Evolutionary conservation across 1,140 invertebrate species (phyloP).

Genomic region (Acromyrmex heyeri): DNA sequence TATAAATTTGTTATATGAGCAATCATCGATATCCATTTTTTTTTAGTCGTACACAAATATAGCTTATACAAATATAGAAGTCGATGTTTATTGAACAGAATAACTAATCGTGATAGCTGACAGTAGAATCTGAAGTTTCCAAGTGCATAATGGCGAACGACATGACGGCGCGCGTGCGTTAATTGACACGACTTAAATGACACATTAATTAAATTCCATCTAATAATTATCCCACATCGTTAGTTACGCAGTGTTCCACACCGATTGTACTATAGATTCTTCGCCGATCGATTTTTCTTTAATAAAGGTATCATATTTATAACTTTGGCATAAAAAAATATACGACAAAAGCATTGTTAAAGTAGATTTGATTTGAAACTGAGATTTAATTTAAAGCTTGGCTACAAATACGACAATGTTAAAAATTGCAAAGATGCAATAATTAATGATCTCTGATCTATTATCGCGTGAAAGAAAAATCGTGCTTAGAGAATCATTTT

Average conservation of each 20-base stretch:
- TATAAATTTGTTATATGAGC: background rate
- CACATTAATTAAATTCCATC: conserved; percentile 29
- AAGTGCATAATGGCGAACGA: conserved; percentile 7
- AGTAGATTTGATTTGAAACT: background rate
- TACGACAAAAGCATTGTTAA: background rate
- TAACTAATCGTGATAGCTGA: background rate
- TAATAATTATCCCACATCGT: conserved; percentile 20
- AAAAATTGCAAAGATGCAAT: background rate
- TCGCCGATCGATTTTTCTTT: conserved; percentile 9
- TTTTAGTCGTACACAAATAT: background rate
- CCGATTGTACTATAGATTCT: background rate
- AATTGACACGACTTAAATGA: conserved; percentile 32
- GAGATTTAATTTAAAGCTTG: background rate
- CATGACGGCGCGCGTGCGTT: background rate
- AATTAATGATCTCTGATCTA: background rate
- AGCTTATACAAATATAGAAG: background rate
- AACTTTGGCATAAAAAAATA: conserved; percentile 7
- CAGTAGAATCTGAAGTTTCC: background rate
- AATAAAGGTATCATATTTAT: conserved; percentile 5
- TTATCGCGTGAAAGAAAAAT: background rate
- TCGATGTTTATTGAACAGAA: conserved; percentile 21
- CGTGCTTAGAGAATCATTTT: background rate
- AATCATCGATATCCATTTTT: background rate
- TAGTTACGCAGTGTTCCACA: background rate
- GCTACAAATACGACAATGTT: background rate